Evolutionary conservation across 2,797 vertebrate genomes (phyloP).

Genomic region (Limosa lapponica): DNA sequence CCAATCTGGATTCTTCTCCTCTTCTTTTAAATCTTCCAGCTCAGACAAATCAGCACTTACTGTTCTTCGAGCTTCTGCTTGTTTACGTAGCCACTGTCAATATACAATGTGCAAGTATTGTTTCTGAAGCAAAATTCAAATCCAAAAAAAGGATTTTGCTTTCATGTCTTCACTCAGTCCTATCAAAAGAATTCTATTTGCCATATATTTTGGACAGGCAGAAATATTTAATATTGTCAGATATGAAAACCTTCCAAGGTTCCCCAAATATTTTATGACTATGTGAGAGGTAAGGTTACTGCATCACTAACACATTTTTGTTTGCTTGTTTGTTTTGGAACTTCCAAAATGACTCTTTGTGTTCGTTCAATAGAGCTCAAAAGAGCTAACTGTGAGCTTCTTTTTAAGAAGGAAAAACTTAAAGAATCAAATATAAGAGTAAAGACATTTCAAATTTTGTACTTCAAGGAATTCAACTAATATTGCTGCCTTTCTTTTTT

Average conservation of each 20-base stretch:
- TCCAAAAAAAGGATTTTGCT: background rate
- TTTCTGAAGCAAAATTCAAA: background rate
- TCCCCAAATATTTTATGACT: background rate
- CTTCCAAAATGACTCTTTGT: background rate
- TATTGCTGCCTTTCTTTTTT: background rate
- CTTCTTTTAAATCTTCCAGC: conserved; percentile 86
- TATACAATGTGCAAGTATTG: background rate
- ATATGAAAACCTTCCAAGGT: background rate
- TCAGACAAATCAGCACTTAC: conserved; percentile 80
- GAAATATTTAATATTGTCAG: background rate
- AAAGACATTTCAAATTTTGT: background rate
- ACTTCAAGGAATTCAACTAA: background rate
- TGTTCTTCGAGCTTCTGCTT: conserved; percentile 86
- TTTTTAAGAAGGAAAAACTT: background rate
- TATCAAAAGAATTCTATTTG: background rate
- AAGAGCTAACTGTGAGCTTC: background rate
- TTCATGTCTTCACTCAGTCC: background rate
- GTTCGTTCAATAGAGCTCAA: background rate
- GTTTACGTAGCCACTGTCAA: conserved; percentile 90
- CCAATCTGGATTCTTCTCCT: conserved; percentile 93
- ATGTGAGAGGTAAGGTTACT: background rate
- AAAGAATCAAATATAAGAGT: background rate
- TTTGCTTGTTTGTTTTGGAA: background rate
- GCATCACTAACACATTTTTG: background rate
- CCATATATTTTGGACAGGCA: background rate